Evolutionary conservation across 2,113 vertebrate genomes (phyloP).

Genomic region (Hippocampus comes): DNA sequence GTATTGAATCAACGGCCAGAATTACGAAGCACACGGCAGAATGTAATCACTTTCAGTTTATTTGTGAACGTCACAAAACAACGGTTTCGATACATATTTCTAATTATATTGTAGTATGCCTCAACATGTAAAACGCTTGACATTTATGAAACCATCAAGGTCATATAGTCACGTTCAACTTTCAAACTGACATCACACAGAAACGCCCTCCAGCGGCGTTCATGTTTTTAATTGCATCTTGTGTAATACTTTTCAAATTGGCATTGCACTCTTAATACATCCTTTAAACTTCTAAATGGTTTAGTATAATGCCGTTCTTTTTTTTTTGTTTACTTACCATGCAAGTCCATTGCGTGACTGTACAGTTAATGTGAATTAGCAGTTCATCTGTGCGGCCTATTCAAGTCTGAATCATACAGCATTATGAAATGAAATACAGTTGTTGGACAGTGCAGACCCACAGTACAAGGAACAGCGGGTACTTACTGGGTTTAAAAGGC

Average conservation of each 20-base stretch:
- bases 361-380: not conserved
- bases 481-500: slow-evolving; percentile 96
- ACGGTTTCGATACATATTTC: not conserved
- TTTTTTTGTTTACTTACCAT: slow-evolving; percentile 5
- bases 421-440: not conserved
- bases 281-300: not conserved
- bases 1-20: not conserved
- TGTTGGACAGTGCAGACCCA: slow-evolving; percentile 41
- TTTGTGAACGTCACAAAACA: not conserved
- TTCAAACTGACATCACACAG: not conserved
- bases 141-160: too few species aligned
- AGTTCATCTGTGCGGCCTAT: not conserved
- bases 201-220: not conserved
- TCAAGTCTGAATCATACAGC: not conserved
- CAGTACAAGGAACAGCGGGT: slow-evolving; percentile 78
- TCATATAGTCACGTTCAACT: not conserved
- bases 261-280: not conserved
- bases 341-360: not conserved
- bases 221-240: not conserved
- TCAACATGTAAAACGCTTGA: not conserved
- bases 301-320: not conserved
- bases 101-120: not conserved
- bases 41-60: not conserved
- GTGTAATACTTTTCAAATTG: not conserved
- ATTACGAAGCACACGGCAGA: not conserved